Conservation (phyloP, 2,888 invertebrate genomes). For the Lysandra coridon region DNA sequence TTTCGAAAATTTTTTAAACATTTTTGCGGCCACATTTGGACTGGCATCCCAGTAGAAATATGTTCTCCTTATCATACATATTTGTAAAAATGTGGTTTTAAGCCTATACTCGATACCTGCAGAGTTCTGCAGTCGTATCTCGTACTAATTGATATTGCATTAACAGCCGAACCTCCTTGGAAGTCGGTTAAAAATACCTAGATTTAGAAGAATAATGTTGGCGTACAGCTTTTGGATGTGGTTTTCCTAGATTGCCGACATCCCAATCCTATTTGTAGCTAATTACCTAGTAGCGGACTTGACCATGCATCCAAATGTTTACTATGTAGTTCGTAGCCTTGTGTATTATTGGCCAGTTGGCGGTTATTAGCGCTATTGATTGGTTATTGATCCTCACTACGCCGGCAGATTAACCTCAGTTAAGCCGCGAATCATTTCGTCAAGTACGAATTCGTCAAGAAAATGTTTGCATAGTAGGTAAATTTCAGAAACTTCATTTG, state of each 20-base stretch:
- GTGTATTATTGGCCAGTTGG: not conserved
- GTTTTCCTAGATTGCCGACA: not conserved
- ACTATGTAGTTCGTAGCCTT: conserved; percentile 11
- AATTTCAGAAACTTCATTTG: not conserved
- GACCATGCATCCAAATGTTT: conserved; percentile 2
- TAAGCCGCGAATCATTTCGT: conserved; percentile 13
- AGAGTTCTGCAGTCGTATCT: no score
- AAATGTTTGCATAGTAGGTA: not conserved
- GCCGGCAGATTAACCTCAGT: conserved; percentile 21
- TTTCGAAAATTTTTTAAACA: no score
- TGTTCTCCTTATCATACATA: no score
- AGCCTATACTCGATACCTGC: no score
- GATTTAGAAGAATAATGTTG: no score
- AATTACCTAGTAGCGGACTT: not conserved
- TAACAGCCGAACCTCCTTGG: no score
- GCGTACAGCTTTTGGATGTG: not conserved
- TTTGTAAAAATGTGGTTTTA: no score
- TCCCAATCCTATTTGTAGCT: not conserved
- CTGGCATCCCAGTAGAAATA: no score
- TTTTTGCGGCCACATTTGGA: no score
- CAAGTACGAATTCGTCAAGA: conserved; percentile 14
- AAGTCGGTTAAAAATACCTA: no score
- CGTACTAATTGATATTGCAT: not conserved
- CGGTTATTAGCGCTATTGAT: conserved; percentile 12
- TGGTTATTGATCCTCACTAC: conserved; percentile 20